Base-by-base conservation (phyloP, 2,888 invertebrate genomes). In the Plebejus melissa region DNA sequence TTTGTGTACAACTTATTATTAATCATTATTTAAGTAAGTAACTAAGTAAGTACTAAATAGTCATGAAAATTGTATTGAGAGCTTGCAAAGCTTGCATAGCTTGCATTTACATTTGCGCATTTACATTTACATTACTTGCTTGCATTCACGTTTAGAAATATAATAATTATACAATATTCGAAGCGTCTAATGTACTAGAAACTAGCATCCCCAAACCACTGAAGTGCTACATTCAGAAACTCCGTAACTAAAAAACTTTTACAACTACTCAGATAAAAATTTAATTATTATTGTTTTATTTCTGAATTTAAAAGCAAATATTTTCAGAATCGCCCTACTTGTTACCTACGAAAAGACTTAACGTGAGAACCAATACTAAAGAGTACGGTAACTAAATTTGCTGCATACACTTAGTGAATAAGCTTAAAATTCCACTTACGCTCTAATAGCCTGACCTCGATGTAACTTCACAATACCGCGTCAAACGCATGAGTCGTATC, bases 401-500 rank as follows among this genome's bases (percentile, higher is more conserved):
- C 54, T 54, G 16, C 7, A 38, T n/a, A 69, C 32, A 50, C 74
- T 76, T 75, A 46, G 71, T 79, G 78, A 79, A 74, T 75, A 75
- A 77, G 72, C 58, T 74, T 74, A 74, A 74, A 71, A 74, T 57
- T 69, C 75, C 60, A 46, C 70, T 76, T 65, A 9, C 58, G 60
- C 75, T 57, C 69, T 70, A 75, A 76, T 72, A 54, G n/a, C 36
- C 82, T 87, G 89, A 87, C 89, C 88, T 87, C 88, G 85, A 86
- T 88, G 85, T 83, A 81, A 85, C 84, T 87, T 88, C 84, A 81
- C 87, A 85, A 81, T 82, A 83, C 84, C 83, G 83, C 88, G 87
- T 86, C 88, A 87, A 89, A 82, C 83, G 83, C 86, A 90, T 87
- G 88, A 88, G 85, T 88, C 87, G 84, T 82, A 84, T 82, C 85